These are phyloP conservation scores for Druceiella hillmani DNA, from an alignment of 2,888 invertebrate species.

Conservation along the genomic window DNA sequence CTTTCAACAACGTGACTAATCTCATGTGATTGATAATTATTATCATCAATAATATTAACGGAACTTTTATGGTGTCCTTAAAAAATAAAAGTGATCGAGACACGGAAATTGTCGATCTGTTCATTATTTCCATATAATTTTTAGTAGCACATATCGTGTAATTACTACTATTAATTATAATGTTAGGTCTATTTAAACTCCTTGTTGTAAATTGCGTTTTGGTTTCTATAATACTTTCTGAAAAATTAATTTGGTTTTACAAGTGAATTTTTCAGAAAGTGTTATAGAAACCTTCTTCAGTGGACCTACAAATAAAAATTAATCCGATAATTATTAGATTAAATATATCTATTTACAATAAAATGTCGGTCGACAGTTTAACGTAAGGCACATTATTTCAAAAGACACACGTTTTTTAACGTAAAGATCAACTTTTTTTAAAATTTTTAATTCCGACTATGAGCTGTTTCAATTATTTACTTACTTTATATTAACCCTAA, in stretches of 20 bases:
- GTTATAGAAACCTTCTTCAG: too few species aligned
- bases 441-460: too few species aligned
- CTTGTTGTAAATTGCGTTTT: constrained; percentile 13
- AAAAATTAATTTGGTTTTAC: constrained; percentile 14
- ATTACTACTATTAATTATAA: constrained; percentile 15
- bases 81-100: constrained; percentile 16
- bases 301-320: constrained; percentile 14
- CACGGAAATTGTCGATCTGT: constrained; percentile 14
- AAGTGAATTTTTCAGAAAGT: too few species aligned
- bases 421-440: constrained; percentile 8
- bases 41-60: too few species aligned
- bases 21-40: too few species aligned
- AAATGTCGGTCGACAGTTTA: constrained; percentile 11
- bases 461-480: constrained; percentile 3
- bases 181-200: constrained; percentile 17
- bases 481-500: constrained; percentile 3
- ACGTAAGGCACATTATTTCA: constrained; percentile 14
- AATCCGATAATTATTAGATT: constrained; percentile 13
- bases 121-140: constrained; percentile 16
- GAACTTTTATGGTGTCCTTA: too few species aligned
- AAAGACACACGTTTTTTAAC: constrained; percentile 12
- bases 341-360: constrained; percentile 2
- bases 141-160: constrained; percentile 12
- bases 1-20: too few species aligned
- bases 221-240: constrained; percentile 17